A percentile compares a stretch with the other conserved stretches of the same genome.
Evolutionary conservation across 1,140 invertebrate species (phyloP).

Genomic region (Colletes gigas): DNA sequence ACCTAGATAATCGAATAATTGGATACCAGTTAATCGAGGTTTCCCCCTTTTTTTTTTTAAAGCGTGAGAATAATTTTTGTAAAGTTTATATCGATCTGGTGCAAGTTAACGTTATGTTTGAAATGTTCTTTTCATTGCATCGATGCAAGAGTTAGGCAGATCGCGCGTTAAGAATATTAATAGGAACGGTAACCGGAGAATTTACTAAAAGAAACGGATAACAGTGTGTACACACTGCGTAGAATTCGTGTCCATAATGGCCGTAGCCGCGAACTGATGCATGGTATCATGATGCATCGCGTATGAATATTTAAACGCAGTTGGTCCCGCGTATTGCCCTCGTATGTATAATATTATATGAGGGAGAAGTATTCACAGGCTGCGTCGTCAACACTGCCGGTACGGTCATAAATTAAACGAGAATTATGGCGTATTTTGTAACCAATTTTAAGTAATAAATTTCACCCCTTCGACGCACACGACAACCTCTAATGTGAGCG

Average conservation of each 20-base stretch:
- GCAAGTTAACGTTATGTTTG: neutral
- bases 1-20: no score
- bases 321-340: conserved; percentile 41
- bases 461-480: conserved; percentile 30
- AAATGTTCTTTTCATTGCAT: conserved; percentile 1
- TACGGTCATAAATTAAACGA: conserved; percentile 50
- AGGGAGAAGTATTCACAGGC: conserved; percentile 21
- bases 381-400: conserved; percentile 35
- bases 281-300: conserved; percentile 49
- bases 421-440: conserved; percentile 65
- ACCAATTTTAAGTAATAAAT: conserved; percentile 67
- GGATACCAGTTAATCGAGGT: no score
- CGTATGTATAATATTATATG: conserved; percentile 44
- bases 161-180: neutral
- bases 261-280: conserved; percentile 11
- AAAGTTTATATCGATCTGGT: no score
- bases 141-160: no score
- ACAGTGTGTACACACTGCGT: neutral
- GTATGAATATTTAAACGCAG: conserved; percentile 62
- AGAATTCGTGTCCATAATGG: neutral
- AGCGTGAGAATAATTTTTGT: no score
- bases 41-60: no score
- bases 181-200: neutral
- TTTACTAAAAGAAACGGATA: neutral
- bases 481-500: conserved; percentile 46